Evolutionary conservation across 64 coral and sea anemone species (phyloP), one percentile per base, ranked within the genome.

Genomic region (Cladopsammia gracilis): DNA sequence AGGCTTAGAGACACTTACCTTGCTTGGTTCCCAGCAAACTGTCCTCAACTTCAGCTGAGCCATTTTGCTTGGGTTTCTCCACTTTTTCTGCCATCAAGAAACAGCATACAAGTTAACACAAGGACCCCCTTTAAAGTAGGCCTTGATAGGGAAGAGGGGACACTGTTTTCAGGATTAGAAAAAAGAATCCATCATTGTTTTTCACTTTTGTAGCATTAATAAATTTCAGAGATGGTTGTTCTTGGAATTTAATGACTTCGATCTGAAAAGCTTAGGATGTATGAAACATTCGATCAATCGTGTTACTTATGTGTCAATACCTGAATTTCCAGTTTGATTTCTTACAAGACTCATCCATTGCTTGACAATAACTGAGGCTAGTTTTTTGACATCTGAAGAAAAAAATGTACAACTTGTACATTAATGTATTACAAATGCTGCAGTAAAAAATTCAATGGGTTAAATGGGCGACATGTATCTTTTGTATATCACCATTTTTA

Each of bases 321-420:
- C 58, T 64, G 44, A 22, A 82, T 42, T 44, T 73, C 73, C 54
- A 76, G 75, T 56, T 80, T 90, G 72, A 62, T 90, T 62, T 90
- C 88, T 90, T 2, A 97, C 92, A 50, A 97, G 58, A 81, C 73
- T 87, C 96, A 91, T 97, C 96, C 96, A 97, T 6, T 97, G 96
- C 14, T 97, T 97, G 3, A 97, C 64, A 20, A 97, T 91, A 18
- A 43, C 85, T 66, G 74, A 57, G 23, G 96, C 70, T 66, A 97
- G 75, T 70, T 90, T 94, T 71, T 94, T 97, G 25, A 97, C 93
- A 74, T 97, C 96, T 97, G 66, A 75, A 78, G 77, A 51, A 85
- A 53, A n/a, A 42, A 78, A 24, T 22, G 10, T 9, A 6, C 2
- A 10, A 4, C 3, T 26, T 56, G 16, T 51, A 15, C 42, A 58